These are phyloP conservation scores for Bilobella aurantiaca DNA, from an alignment of 1,140 invertebrate genomes.

Conservation along the genomic window DNA sequence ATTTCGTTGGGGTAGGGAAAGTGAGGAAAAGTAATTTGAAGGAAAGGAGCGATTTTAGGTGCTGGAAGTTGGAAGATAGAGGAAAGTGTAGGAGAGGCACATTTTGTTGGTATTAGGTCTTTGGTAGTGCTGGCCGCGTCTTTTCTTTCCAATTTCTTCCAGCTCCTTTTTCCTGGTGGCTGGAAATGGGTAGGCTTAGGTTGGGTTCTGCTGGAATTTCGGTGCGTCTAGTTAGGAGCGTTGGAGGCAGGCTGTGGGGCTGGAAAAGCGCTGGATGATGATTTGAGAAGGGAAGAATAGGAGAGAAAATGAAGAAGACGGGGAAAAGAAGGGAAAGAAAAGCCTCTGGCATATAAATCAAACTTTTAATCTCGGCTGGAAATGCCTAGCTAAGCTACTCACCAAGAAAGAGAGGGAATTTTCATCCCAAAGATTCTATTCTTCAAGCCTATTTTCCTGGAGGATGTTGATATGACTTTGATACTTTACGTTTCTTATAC, in stretches of 20 bases:
- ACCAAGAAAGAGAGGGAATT: conserved; percentile 3
- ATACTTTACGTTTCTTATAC: no score
- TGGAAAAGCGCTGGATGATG: no score
- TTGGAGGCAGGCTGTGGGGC: not conserved
- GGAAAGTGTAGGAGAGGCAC: not conserved
- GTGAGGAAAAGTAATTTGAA: not conserved
- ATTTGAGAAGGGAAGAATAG: conserved; percentile 1
- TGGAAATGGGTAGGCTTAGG: no score
- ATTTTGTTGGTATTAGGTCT: conserved; percentile 4
- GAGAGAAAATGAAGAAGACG: conserved; percentile 17
- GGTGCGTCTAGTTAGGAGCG: not conserved
- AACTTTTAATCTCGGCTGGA: conserved; percentile 34
- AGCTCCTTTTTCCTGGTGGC: not conserved
- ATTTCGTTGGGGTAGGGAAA: not conserved
- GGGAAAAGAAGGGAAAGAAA: conserved; percentile 22
- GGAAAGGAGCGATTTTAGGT: not conserved
- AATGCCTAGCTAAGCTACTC: conserved; percentile 32
- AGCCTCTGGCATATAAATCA: conserved; percentile 31
- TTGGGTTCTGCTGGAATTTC: not conserved
- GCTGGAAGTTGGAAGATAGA: not conserved
- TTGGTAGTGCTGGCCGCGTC: not conserved
- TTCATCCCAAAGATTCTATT: conserved; percentile 12
- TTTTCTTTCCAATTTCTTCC: not conserved
- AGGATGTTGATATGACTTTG: conserved; percentile 2
- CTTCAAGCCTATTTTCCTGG: not conserved